Evolutionary conservation across 1,140 invertebrate genomes (phyloP).

Genomic region (Lutraria rhynchaena): DNA sequence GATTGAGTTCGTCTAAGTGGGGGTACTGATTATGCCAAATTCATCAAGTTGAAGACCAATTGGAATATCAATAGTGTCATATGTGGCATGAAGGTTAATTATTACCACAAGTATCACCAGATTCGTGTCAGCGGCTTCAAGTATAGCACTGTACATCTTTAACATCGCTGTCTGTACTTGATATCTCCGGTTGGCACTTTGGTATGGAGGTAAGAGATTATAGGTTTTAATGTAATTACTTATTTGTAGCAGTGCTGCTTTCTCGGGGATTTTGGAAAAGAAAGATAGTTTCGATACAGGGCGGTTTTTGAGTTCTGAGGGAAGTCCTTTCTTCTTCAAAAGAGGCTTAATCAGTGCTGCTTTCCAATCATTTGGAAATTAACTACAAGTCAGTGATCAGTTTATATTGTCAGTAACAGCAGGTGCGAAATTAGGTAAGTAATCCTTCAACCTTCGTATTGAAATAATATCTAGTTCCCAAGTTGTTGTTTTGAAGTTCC

Average conservation of each 20-base stretch:
- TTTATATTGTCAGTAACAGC: slow-evolving; percentile 11
- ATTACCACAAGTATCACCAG: neutral
- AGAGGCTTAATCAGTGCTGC: neutral
- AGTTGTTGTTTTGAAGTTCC: neutral
- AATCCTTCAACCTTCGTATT: neutral
- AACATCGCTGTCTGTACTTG: slow-evolving; percentile 8
- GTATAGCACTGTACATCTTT: neutral
- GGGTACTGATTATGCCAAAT: neutral
- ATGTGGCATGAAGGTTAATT: neutral
- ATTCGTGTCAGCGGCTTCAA: neutral
- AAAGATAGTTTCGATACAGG: slow-evolving; percentile 28
- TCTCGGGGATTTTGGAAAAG: slow-evolving; percentile 20
- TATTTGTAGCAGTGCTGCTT: slow-evolving; percentile 15
- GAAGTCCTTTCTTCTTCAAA: neutral
- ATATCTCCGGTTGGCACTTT: slow-evolving; percentile 12
- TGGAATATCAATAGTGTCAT: slow-evolving; percentile 10
- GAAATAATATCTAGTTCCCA: no score
- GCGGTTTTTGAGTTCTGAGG: slow-evolving; percentile 15
- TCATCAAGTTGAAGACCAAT: neutral
- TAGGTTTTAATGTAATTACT: neutral
- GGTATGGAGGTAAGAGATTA: neutral
- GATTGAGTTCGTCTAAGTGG: neutral
- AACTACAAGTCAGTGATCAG: neutral
- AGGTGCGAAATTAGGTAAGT: slow-evolving; percentile 8
- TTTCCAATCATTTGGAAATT: slow-evolving; percentile 11